phyloP scores from a whole-genome alignment of 1,140 invertebrate genomes.

The Acromyrmex heyeri region DNA sequence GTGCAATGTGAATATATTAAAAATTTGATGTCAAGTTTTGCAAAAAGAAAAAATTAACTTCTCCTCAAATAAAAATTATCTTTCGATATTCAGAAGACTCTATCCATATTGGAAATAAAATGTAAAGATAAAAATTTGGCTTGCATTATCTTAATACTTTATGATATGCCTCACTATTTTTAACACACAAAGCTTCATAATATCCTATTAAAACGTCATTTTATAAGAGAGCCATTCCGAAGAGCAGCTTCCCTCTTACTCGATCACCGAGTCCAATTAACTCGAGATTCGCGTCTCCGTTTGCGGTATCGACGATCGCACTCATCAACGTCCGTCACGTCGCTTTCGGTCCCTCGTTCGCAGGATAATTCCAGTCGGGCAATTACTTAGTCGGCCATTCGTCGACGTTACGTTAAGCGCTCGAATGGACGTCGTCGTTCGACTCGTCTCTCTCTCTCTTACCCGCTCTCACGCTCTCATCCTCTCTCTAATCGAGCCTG shows the following conservation, averaged over 20 bases:
- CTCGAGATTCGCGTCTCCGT: constrained; percentile 44
- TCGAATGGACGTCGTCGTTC: constrained; percentile 38
- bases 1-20: background rate
- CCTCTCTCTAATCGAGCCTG: constrained; percentile 28
- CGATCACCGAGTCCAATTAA: constrained; percentile 29
- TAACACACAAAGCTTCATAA: background rate
- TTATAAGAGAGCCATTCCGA: background rate
- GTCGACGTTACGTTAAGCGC: constrained; percentile 34
- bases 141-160: background rate
- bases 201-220: background rate
- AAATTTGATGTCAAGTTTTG: background rate
- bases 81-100: background rate
- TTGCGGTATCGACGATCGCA: constrained; percentile 48
- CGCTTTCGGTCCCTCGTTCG: constrained; percentile 55
- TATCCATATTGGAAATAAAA: background rate
- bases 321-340: constrained; percentile 53
- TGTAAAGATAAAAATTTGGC: background rate
- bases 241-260: constrained; percentile 23
- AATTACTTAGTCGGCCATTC: constrained; percentile 54
- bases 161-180: background rate
- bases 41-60: background rate
- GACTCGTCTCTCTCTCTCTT: constrained; percentile 28
- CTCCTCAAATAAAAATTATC: background rate
- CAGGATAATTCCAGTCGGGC: constrained; percentile 57
- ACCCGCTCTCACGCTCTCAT: background rate